phyloP scores from a whole-genome alignment of 2,888 invertebrate genomes.

The Platycnemis pennipes region DNA sequence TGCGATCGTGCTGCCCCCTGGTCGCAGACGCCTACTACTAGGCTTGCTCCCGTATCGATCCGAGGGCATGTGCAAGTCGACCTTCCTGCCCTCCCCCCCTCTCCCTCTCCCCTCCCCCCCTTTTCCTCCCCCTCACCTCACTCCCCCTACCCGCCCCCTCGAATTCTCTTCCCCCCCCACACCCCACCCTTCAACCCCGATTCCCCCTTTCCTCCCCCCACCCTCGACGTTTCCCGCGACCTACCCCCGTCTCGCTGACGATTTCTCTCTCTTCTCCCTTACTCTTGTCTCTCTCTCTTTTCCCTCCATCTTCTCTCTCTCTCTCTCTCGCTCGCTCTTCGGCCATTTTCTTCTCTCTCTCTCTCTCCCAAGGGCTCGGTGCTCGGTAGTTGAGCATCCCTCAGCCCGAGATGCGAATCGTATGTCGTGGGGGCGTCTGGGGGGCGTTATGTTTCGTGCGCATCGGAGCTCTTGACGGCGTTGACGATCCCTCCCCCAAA shows the following conservation, averaged over 20 bases:
- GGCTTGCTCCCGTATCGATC: conserved; percentile 68
- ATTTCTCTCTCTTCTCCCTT: not conserved
- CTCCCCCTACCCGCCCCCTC: conserved; percentile 70
- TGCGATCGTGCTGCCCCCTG: conserved; percentile 66
- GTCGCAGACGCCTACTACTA: conserved; percentile 69
- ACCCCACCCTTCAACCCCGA: conserved; percentile 51
- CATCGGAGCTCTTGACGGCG: no score
- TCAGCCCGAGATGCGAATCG: no score
- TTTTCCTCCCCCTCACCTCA: conserved; percentile 70
- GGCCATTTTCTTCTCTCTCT: not conserved
- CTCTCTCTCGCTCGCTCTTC: not conserved
- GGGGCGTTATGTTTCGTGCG: no score
- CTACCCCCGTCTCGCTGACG: conserved; percentile 76
- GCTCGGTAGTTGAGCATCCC: no score
- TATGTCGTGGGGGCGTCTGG: no score
- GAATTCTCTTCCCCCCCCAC: conserved; percentile 37
- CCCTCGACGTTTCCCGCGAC: conserved; percentile 75
- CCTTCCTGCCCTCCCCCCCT: conserved; percentile 68
- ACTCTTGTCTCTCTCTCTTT: conserved; percentile 76
- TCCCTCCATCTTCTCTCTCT: conserved; percentile 81
- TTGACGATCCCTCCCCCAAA: no score
- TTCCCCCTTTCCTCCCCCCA: conserved; percentile 50
- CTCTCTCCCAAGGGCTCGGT: not conserved
- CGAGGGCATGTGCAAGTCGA: conserved; percentile 68
- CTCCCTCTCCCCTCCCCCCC: conserved; percentile 70